phyloP scores from a whole-genome alignment of 2,888 invertebrate genomes.

The Alloscopus bannaensis region DNA sequence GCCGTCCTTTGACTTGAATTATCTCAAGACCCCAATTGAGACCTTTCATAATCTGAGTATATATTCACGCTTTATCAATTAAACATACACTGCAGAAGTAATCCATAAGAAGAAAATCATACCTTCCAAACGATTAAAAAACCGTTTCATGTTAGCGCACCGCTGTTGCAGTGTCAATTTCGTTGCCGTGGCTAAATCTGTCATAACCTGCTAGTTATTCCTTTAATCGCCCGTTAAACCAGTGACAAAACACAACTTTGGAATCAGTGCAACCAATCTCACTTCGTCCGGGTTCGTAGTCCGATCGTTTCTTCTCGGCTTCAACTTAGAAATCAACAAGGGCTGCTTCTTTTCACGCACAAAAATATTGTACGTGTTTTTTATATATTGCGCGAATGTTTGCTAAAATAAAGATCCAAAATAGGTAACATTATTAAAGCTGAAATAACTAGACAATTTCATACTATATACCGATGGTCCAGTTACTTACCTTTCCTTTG shows the following conservation, averaged over 20 bases:
- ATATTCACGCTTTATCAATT: no score
- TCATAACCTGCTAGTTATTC: conserved; percentile 89
- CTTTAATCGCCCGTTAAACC: conserved; percentile 91
- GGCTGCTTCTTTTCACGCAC: conserved; percentile 87
- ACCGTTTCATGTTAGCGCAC: conserved; percentile 81
- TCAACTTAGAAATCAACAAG: conserved; percentile 78
- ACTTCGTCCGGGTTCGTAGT: no score
- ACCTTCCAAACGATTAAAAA: no score
- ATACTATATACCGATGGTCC: no score
- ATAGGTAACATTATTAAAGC: no score
- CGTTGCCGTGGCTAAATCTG: conserved; percentile 87
- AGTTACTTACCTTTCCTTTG: conserved; percentile 4
- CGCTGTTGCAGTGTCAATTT: conserved; percentile 88
- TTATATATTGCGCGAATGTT: conserved; percentile 88
- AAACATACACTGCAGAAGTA: no score
- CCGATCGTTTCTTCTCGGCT: conserved; percentile 5
- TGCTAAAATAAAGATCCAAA: conserved; percentile 75
- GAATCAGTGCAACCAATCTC: no score
- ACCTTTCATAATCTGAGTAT: no score
- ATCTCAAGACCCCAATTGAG: no score
- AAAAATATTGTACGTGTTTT: conserved; percentile 83
- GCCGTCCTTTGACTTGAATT: no score
- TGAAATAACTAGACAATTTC: no score
- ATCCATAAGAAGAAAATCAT: no score
- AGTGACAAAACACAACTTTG: conserved; percentile 92